Percentiles rank a stretch among this genome's conserved stretches.
Conservation (phyloP, 2,888 invertebrate genomes). For the Microplitis deprimator region DNA sequence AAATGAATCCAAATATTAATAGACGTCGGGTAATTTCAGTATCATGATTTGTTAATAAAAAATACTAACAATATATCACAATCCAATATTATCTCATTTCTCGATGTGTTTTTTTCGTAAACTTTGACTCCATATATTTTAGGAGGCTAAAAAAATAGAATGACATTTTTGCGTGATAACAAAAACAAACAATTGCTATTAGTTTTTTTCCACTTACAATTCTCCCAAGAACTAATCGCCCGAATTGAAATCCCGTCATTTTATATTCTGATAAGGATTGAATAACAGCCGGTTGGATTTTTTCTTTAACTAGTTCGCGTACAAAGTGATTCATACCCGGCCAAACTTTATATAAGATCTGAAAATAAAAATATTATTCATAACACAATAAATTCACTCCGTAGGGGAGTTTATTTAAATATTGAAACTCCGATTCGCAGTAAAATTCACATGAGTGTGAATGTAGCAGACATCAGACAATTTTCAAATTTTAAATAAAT, state of each 20-base stretch:
- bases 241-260: slow-evolving; percentile 93
- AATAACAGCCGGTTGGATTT: slow-evolving; percentile 88
- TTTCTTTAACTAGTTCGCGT: slow-evolving; percentile 85
- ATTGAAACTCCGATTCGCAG: not conserved
- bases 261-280: slow-evolving; percentile 88
- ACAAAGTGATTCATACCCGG: slow-evolving; percentile 95
- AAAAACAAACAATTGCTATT: slow-evolving; percentile 10
- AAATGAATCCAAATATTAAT: too few relatives aligned
- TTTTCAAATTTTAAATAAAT: too few relatives aligned
- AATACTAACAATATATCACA: slow-evolving; percentile 89
- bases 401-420: too few relatives aligned
- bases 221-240: slow-evolving; percentile 93
- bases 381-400: not conserved
- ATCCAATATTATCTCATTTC: slow-evolving; percentile 98
- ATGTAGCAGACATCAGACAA: too few relatives aligned
- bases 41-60: not conserved
- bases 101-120: slow-evolving; percentile 92
- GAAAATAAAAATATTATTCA: slow-evolving; percentile 54
- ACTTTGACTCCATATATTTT: slow-evolving; percentile 96
- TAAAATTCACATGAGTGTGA: not conserved
- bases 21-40: too few relatives aligned
- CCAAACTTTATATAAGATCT: slow-evolving; percentile 94
- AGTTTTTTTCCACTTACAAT: slow-evolving; percentile 79
- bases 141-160: slow-evolving; percentile 80
- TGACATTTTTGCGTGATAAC: slow-evolving; percentile 36